Percentiles rank a stretch among this genome's conserved stretches.
Conservation (phyloP, 2,113 vertebrate genomes). For the Murina feae region DNA sequence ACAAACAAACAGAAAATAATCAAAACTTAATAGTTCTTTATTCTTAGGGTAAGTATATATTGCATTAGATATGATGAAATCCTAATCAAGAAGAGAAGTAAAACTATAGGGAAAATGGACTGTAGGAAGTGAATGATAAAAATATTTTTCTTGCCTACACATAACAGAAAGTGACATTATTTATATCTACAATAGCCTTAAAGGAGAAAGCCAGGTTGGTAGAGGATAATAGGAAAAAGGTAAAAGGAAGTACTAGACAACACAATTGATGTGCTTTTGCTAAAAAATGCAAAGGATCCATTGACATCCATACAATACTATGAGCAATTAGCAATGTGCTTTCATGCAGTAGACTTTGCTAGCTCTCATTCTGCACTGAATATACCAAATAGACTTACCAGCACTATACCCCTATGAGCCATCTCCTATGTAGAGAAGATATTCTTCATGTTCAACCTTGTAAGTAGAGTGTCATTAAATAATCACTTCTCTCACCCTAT, state of each 20-base stretch:
- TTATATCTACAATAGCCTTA: neutral
- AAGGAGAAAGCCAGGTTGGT: neutral
- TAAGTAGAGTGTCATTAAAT: neutral
- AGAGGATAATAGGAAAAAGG: neutral
- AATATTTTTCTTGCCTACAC: neutral
- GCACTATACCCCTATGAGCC: neutral
- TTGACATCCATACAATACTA: conserved; percentile 54
- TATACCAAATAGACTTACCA: conserved; percentile 36
- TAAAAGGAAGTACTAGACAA: conserved; percentile 4
- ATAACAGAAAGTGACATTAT: neutral
- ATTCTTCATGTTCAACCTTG: neutral
- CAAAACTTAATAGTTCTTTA: neutral
- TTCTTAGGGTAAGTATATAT: neutral
- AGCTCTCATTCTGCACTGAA: conserved; percentile 63
- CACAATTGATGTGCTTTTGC: conserved; percentile 38
- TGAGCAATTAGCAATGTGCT: conserved; percentile 54
- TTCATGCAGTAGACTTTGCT: conserved; percentile 43
- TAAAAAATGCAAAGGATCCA: conserved; percentile 48
- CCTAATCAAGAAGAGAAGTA: neutral
- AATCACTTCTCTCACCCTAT: neutral
- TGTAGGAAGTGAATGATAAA: neutral
- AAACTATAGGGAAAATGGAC: neutral
- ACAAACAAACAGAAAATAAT: neutral
- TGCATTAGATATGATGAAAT: neutral
- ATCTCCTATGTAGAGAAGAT: neutral